Evolutionary conservation across 2,888 invertebrate species (phyloP).

Genomic region (Tenthredo notha): DNA sequence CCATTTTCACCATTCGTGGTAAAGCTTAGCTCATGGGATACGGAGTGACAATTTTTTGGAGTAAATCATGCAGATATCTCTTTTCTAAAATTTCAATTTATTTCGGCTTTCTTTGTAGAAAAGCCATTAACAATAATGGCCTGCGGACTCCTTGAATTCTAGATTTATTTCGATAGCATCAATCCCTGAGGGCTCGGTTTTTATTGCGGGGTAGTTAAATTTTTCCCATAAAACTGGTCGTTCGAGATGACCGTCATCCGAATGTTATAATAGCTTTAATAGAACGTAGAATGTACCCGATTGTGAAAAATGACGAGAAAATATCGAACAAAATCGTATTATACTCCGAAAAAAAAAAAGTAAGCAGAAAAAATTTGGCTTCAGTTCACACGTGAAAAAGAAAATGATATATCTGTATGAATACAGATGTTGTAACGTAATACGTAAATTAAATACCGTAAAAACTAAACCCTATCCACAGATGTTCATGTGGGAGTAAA

Average conservation of each 20-base stretch:
- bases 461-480: not conserved
- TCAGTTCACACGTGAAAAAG: not conserved
- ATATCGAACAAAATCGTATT: not conserved
- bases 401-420: not conserved
- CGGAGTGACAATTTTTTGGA: not conserved
- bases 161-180: not conserved
- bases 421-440: not conserved
- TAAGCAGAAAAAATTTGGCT: not conserved
- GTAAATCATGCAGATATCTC: not conserved
- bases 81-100: not conserved
- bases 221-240: not conserved
- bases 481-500: not conserved
- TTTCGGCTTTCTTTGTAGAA: not conserved
- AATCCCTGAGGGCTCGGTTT: not conserved
- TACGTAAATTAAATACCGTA: not conserved
- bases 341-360: not conserved
- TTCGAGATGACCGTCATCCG: slow-evolving; percentile 4
- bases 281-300: not conserved
- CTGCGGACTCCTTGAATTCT: not conserved
- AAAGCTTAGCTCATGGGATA: not conserved
- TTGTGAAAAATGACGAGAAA: not conserved
- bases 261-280: slow-evolving; percentile 7
- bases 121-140: not conserved
- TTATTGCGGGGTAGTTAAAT: not conserved
- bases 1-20: not conserved